Conservation (phyloP, 2,113 vertebrate species). For the Seriola aureovittata region DNA sequence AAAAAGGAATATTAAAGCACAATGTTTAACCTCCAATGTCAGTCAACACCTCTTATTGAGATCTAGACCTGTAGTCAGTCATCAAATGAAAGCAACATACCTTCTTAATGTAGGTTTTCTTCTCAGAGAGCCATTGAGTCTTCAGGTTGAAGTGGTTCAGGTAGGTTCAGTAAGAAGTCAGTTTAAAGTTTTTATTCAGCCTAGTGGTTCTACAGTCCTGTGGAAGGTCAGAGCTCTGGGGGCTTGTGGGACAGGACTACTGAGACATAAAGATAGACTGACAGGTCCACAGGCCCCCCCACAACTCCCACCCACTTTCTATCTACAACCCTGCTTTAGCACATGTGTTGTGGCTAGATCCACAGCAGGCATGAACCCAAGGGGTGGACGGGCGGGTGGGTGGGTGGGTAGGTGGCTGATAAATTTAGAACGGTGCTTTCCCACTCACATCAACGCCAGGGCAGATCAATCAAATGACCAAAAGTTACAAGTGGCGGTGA, state of each 20-base stretch:
- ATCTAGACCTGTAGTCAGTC: background rate
- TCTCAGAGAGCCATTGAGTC: slow-evolving; percentile 29
- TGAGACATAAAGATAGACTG: slow-evolving; percentile 64
- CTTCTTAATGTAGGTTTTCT: slow-evolving; percentile 12
- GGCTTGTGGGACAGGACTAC: slow-evolving; percentile 57
- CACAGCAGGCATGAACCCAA: slow-evolving; percentile 33
- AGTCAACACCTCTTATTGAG: background rate
- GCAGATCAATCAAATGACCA: slow-evolving; percentile 69
- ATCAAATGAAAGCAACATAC: slow-evolving; percentile 51
- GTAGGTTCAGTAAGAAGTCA: background rate
- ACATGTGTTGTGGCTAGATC: slow-evolving; percentile 59
- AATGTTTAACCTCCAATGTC: background rate
- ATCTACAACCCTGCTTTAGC: slow-evolving; percentile 47
- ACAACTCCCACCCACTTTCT: slow-evolving; percentile 54
- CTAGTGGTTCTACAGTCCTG: slow-evolving; percentile 16
- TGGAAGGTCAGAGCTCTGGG: slow-evolving; percentile 64
- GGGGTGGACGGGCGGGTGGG: background rate
- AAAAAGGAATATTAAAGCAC: background rate
- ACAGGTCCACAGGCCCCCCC: slow-evolving; percentile 16
- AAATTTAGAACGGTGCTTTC: slow-evolving; percentile 83
- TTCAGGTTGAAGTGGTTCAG: background rate
- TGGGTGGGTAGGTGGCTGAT: slow-evolving; percentile 28
- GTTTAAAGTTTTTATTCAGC: slow-evolving; percentile 12
- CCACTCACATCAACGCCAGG: slow-evolving; percentile 52
- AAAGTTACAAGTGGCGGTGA: slow-evolving; percentile 25